Conservation (phyloP, 2,797 vertebrate genomes). For the Bovichtus variegatus region DNA sequence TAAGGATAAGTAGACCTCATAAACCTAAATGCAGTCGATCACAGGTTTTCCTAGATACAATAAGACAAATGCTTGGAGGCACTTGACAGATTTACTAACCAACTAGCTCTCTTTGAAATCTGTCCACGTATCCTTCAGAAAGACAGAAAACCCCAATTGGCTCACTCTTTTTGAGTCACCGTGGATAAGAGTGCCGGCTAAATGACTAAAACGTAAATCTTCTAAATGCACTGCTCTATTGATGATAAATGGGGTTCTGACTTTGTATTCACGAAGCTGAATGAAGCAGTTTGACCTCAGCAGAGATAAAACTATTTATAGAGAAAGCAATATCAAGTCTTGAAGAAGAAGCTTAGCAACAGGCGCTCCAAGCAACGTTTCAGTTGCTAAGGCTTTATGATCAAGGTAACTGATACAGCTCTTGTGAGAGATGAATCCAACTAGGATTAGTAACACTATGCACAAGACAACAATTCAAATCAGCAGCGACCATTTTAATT, state of each 20-base stretch:
- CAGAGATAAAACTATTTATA: conserved; percentile 71
- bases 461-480: conserved; percentile 35
- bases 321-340: conserved; percentile 63
- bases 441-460: conserved; percentile 46
- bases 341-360: conserved; percentile 72
- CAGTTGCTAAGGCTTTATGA: conserved; percentile 75
- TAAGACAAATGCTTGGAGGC: background rate
- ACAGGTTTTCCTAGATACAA: background rate
- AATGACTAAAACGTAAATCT: conserved; percentile 55
- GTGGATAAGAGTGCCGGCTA: conserved; percentile 5
- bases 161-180: conserved; percentile 9
- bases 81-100: conserved; percentile 8
- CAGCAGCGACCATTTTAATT: conserved; percentile 19
- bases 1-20: background rate
- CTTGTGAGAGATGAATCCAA: conserved; percentile 42
- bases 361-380: conserved; percentile 62
- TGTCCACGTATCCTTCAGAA: background rate
- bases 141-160: background rate
- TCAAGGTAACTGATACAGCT: conserved; percentile 59
- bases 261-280: conserved; percentile 43
- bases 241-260: conserved; percentile 39
- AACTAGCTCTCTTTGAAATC: background rate
- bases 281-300: conserved; percentile 66
- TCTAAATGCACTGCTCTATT: conserved; percentile 30
- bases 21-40: background rate